Evolutionary conservation across 2,888 invertebrate genomes (phyloP).

Genomic region (Galeopsomyia nigrocyanea): DNA sequence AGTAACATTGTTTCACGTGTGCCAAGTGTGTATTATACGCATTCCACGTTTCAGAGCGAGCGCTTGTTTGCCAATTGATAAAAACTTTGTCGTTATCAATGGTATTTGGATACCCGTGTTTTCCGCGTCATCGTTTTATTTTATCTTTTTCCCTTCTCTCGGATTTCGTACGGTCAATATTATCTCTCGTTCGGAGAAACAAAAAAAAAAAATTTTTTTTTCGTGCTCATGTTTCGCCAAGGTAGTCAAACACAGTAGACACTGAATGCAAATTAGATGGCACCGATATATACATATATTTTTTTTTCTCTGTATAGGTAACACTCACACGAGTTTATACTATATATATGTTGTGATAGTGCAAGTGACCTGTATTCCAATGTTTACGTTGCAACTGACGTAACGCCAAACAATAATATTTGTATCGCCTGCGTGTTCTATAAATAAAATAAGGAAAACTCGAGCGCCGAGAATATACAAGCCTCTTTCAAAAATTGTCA

Average conservation of each 20-base stretch:
- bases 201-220: not conserved
- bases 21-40: not conserved
- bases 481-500: too few species aligned
- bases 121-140: not conserved
- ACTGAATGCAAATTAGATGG: not conserved
- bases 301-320: conserved; percentile 2
- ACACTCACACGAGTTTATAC: not conserved
- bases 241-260: not conserved
- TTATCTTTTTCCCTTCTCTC: conserved; percentile 3
- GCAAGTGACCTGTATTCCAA: too few species aligned
- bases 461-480: too few species aligned
- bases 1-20: not conserved
- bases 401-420: too few species aligned
- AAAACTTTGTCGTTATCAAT: conserved; percentile 22
- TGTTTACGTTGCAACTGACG: too few species aligned
- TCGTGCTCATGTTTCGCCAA: conserved; percentile 4
- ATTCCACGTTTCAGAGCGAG: conserved; percentile 1
- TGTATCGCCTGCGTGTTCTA: too few species aligned
- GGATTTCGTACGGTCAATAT: conserved; percentile 14
- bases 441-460: too few species aligned
- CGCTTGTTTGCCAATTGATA: conserved; percentile 31
- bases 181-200: not conserved
- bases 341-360: too few species aligned
- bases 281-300: not conserved
- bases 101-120: conserved; percentile 7